Conservation (phyloP, 2,888 invertebrate genomes). For the Venusia cambrica region DNA sequence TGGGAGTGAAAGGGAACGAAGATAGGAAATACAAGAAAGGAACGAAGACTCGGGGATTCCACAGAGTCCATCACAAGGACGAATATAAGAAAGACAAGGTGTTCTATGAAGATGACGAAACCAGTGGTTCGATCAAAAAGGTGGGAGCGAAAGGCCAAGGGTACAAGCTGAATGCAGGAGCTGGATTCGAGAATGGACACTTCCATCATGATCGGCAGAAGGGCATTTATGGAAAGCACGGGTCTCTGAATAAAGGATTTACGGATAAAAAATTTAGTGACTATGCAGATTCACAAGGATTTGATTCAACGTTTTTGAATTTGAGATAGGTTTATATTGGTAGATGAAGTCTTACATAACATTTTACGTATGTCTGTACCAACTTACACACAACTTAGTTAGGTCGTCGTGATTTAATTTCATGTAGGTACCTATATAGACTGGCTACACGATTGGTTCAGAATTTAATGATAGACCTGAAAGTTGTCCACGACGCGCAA, state of each 20-base stretch:
- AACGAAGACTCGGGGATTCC: constrained; percentile 79
- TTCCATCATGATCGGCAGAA: constrained; percentile 65
- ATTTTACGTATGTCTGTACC: no score
- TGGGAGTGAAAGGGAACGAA: constrained; percentile 63
- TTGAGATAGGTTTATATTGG: constrained; percentile 29
- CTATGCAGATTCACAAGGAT: constrained; percentile 67
- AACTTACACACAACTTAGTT: no score
- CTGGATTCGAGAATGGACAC: constrained; percentile 57
- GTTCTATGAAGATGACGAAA: constrained; percentile 80
- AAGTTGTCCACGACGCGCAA: no score
- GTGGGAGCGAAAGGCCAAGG: constrained; percentile 72
- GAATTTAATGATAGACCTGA: no score
- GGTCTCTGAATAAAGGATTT: constrained; percentile 73
- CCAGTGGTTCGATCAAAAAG: constrained; percentile 72
- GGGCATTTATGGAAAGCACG: constrained; percentile 68
- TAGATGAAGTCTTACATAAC: no score
- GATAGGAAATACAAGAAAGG: constrained; percentile 77
- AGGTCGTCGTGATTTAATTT: no score
- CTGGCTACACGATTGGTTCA: no score
- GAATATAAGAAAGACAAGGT: constrained; percentile 82
- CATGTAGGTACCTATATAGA: no score
- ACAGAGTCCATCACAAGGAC: constrained; percentile 81
- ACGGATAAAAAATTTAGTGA: constrained; percentile 71
- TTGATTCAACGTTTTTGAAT: constrained; percentile 54
- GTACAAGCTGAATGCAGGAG: constrained; percentile 64